Percentiles rank a stretch among this genome's conserved stretches.
Conservation (phyloP, 2,888 invertebrate species). For the Marasmarcha lunaedactyla region DNA sequence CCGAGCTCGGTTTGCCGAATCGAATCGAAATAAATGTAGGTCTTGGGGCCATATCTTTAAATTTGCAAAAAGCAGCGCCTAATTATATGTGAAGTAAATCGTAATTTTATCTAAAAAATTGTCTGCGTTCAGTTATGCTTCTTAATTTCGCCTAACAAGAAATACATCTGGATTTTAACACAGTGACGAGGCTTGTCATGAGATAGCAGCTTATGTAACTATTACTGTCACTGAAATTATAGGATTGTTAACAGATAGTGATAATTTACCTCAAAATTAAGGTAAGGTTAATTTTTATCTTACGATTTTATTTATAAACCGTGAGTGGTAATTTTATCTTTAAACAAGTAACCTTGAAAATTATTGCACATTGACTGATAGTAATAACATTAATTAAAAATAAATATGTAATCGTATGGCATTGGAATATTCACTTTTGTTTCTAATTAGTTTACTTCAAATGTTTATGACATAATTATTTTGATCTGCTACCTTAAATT, state of each 20-base stretch:
- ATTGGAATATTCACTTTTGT: too few species aligned
- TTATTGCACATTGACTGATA: background rate
- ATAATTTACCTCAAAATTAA: slow-evolving; percentile 46
- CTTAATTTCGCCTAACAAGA: too few species aligned
- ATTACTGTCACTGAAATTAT: slow-evolving; percentile 49
- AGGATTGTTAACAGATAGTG: slow-evolving; percentile 33
- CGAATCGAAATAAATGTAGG: slow-evolving; percentile 53
- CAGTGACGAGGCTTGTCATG: slow-evolving; percentile 40
- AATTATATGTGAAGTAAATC: slow-evolving; percentile 54
- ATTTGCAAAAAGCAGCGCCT: slow-evolving; percentile 37
- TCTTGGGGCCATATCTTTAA: slow-evolving; percentile 39
- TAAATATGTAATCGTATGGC: background rate
- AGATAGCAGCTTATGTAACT: slow-evolving; percentile 59
- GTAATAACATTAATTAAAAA: background rate
- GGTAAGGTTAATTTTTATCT: slow-evolving; percentile 38
- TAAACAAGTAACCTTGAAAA: slow-evolving; percentile 41
- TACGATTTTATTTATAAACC: slow-evolving; percentile 12
- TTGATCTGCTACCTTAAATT: too few species aligned
- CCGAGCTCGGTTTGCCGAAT: slow-evolving; percentile 15
- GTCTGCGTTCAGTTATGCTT: slow-evolving; percentile 34
- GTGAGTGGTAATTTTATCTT: slow-evolving; percentile 1
- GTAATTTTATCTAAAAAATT: slow-evolving; percentile 25
- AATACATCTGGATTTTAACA: too few species aligned
- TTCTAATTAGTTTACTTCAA: too few species aligned
- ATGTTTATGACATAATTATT: too few species aligned